Base-by-base conservation (phyloP, 1,140 invertebrate genomes). In the Geopemphigus sp. region DNA sequence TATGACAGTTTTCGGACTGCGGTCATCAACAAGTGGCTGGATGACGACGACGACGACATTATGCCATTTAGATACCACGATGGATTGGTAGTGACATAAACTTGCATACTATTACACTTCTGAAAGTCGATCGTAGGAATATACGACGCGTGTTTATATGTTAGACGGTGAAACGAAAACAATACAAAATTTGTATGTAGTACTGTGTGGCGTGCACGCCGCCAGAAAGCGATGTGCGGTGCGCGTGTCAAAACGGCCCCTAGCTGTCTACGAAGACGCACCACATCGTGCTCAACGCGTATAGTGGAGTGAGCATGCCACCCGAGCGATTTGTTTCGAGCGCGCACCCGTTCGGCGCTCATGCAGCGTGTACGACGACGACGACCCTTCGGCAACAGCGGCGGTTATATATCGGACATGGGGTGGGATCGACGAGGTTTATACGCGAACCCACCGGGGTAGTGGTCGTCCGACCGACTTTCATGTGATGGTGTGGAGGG, bases 11-110 rank as follows among this genome's bases (percentile, higher is more conserved):
- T 39, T 39, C 32, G 32, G 32, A 39, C 17, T 1, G 53, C 3
- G 26, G 19, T 2, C 39, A 22, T 78, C 74, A 78, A 78, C 74
- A 78, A 78, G 74, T 78, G 74, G 56, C 26, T 10, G 74, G 56
- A 53, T 24, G 74, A 45, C 10, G 68, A 29, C 10, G 24, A 45
- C 68, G 12, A n/a, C 29, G 54, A 1, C 26, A n/a, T 14, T 26
- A 47, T 3, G 19, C 1, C 10, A 29, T 39, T 15, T 29, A 15
- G 24, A 12, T 17, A 57, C 54, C 73, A n/a, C 57, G 56, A 15
- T 15, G 12, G 39, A 39, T 22, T 26, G 50, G 6, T 47, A 15
- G 29, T 12, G 39, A 39, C 29, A 29, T 6, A 4, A 39, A 8
- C 4, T 70, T 45, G 47, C 63, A 66, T 45, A 32, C 19, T 68